Percentiles rank a stretch among this genome's conserved stretches.
Conservation (phyloP, 1,140 invertebrate species). For the Cydia pomonella region DNA sequence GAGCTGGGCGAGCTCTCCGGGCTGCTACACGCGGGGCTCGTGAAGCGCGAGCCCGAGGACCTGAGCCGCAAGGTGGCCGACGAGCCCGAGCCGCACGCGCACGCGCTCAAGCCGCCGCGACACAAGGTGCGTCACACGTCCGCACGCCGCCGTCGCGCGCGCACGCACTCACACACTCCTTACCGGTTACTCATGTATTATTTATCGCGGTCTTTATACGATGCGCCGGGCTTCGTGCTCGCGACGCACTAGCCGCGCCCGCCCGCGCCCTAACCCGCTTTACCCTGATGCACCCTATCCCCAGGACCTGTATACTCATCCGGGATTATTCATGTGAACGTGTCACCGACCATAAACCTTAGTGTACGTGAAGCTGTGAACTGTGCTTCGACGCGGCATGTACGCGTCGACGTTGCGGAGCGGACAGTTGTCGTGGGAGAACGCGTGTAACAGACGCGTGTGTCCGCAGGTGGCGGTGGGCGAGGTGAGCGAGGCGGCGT, state of each 20-base stretch:
- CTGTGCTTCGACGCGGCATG: conserved; percentile 75
- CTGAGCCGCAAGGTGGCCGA: conserved; percentile 80
- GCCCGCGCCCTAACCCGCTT: conserved; percentile 72
- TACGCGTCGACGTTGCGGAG: conserved; percentile 75
- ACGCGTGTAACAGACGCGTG: conserved; percentile 78
- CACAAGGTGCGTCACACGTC: conserved; percentile 79
- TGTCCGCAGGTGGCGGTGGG: conserved; percentile 78
- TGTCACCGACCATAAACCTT: conserved; percentile 57
- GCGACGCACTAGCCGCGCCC: conserved; percentile 74
- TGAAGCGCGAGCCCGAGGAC: conserved; percentile 81
- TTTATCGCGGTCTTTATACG: conserved; percentile 70
- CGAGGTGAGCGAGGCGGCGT: conserved; percentile 72
- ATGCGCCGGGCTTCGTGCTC: conserved; percentile 71
- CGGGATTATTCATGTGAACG: conserved; percentile 60
- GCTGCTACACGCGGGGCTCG: conserved; percentile 79
- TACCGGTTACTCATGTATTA: conserved; percentile 75
- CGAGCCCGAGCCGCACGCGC: conserved; percentile 65
- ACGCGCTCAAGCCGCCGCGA: conserved; percentile 77
- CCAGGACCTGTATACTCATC: conserved; percentile 45
- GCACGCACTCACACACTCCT: conserved; percentile 77
- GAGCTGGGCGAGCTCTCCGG: conserved; percentile 80
- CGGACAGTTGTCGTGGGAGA: conserved; percentile 78
- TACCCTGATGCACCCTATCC: conserved; percentile 46
- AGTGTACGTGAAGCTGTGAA: conserved; percentile 76
- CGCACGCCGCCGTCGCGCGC: conserved; percentile 77